Base-by-base conservation (phyloP, 2,113 vertebrate genomes). In the Osmerus mordax region DNA sequence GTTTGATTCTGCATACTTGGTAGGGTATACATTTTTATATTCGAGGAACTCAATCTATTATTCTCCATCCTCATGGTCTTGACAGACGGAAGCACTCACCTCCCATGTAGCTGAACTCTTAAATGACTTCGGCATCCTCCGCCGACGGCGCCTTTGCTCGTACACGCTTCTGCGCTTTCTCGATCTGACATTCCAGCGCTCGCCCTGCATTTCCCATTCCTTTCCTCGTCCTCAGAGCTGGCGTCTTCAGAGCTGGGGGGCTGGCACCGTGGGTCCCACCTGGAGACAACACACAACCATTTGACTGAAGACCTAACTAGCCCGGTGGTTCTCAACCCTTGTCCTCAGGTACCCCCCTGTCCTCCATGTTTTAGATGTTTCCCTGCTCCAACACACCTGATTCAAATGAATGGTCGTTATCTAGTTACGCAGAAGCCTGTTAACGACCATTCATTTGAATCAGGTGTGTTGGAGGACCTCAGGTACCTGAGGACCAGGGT, bases 41-140 rank as follows among this genome's bases (percentile, higher is more conserved):
- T 2, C 0, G 41, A 11, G 7, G 41, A 47, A 47, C 41, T 47
- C 7, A 5, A 47, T 12, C 41, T 12, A 47, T 12, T 12, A 12
- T 47, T 12, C 41, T 47, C 9, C 18, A 19, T 16, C 8, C 23
- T 21, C 13, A 14, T 36, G 56, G 28, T 7, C 18, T 60, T 56
- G 15, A 7, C 23, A 53, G 12, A 59, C 15, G 59, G 25, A 29
- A n/a, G n/a, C 14, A n/a, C 16, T 13, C 41, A 98, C 96, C 94
- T 94, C 86, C 94, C 93, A 80, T 93, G 92, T 82, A 91, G 88
- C 81, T 93, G 91, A 68, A 92, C 88, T 78, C 91, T 94, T 67
- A 89, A 84, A 0, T 87, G 78, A 54, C 92, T 91, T 15, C 84
- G 82, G 14, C 55, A 41, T 1, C 70, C 75, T 25, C 75, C 84